phyloP scores from a whole-genome alignment of 2,113 vertebrate genomes.

The Colius striatus region DNA sequence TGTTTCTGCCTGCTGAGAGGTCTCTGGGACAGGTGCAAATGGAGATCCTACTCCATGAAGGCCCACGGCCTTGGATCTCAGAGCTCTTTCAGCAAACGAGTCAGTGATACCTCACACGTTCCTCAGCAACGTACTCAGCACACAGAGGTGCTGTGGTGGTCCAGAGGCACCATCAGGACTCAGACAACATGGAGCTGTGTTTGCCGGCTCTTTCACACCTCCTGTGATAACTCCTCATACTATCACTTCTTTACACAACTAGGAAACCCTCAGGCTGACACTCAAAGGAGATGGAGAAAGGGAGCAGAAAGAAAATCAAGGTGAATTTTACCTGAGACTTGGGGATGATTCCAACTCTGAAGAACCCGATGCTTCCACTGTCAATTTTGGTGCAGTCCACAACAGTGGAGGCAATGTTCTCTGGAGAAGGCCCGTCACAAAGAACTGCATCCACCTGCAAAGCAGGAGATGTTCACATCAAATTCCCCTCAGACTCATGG shows the following conservation, averaged over 20 bases:
- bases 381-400: constrained; percentile 92
- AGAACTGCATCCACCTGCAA: constrained; percentile 87
- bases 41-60: neutral
- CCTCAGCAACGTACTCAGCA: neutral
- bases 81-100: neutral
- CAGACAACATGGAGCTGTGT: neutral
- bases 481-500: neutral
- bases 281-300: neutral
- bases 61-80: neutral
- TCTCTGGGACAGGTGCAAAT: neutral
- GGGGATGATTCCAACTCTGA: constrained; percentile 87
- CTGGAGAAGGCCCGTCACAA: constrained; percentile 88
- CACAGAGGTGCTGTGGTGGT: neutral
- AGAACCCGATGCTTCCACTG: constrained; percentile 84
- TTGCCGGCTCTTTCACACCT: neutral
- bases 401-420: constrained; percentile 90
- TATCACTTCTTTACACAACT: rapidly evolving
- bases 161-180: neutral
- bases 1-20: neutral
- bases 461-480: neutral
- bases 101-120: rapidly evolving
- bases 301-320: neutral
- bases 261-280: neutral
- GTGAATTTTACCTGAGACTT: constrained; percentile 84
- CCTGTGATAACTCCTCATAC: neutral